These are phyloP conservation scores for Drosophila mercatorum DNA, from an alignment of 2,888 invertebrate genomes.

Conservation along the genomic window DNA sequence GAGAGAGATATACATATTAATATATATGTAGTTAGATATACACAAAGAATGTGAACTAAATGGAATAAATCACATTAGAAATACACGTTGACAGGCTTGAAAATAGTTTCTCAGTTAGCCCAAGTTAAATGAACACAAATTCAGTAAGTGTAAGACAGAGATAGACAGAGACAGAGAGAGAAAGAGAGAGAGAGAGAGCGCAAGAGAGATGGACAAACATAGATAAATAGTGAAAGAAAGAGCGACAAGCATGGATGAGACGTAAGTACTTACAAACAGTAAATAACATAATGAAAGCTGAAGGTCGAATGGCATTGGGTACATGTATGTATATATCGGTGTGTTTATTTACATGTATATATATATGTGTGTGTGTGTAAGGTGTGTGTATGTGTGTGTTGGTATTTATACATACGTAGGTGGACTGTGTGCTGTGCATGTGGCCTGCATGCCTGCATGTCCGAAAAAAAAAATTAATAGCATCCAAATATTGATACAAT, in stretches of 20 bases:
- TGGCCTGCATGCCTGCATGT: slow-evolving; percentile 13
- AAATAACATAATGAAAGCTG: slow-evolving; percentile 37
- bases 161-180: slow-evolving; percentile 6
- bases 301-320: slow-evolving; percentile 29
- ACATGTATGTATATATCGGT: slow-evolving; percentile 16
- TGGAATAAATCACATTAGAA: slow-evolving; percentile 29
- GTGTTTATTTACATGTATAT: slow-evolving; percentile 21
- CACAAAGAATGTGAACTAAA: slow-evolving; percentile 30
- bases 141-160: slow-evolving; percentile 22
- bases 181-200: neutral
- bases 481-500: slow-evolving; percentile 11
- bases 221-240: slow-evolving; percentile 19
- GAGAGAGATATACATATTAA: neutral
- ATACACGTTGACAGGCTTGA: slow-evolving; percentile 28
- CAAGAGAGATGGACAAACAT: slow-evolving; percentile 13
- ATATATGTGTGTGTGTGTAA: slow-evolving; percentile 22
- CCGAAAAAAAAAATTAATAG: slow-evolving; percentile 1
- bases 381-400: slow-evolving; percentile 12
- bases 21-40: neutral
- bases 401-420: slow-evolving; percentile 23
- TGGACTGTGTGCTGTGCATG: slow-evolving; percentile 19
- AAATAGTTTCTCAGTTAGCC: slow-evolving; percentile 18
- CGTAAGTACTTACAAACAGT: slow-evolving; percentile 36
- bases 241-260: slow-evolving; percentile 44
- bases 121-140: slow-evolving; percentile 27